These are phyloP conservation scores for Megalops atlanticus DNA, from an alignment of 2,113 vertebrate genomes.

Conservation along the genomic window DNA sequence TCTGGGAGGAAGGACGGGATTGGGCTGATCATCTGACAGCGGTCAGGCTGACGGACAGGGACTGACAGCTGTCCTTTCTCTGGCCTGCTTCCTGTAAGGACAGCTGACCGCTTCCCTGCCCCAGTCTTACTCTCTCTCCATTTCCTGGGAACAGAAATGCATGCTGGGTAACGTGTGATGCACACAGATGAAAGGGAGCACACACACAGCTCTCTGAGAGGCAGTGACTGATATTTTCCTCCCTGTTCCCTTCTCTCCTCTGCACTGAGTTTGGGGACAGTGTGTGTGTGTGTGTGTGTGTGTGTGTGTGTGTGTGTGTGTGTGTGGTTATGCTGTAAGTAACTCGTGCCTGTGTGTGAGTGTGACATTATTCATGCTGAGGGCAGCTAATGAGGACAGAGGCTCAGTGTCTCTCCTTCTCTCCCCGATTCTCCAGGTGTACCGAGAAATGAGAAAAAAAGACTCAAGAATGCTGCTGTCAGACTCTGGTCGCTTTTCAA, in stretches of 20 bases:
- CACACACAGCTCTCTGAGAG: background rate
- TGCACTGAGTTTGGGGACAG: no score
- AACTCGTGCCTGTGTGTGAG: no score
- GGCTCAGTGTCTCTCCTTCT: background rate
- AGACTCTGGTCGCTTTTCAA: background rate
- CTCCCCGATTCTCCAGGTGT: background rate
- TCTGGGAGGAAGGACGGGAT: no score
- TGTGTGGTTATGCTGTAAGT: no score
- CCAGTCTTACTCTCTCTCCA: background rate
- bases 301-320: no score
- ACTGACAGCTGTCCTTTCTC: background rate
- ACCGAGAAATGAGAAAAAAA: conserved; percentile 20
- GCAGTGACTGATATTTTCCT: no score
- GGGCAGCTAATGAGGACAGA: conserved; percentile 27
- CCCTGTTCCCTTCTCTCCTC: no score
- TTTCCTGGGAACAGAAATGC: background rate
- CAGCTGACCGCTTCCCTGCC: background rate
- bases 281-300: no score
- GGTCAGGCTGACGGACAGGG: background rate
- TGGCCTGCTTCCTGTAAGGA: background rate
- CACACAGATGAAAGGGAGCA: background rate
- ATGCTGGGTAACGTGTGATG: background rate
- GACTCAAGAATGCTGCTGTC: background rate
- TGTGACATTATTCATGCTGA: conserved; percentile 16
- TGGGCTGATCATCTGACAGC: no score